Evolutionary conservation across 53 echinoderm and acorn worm species (phyloP).

Genomic region (Arbacia lixula): DNA sequence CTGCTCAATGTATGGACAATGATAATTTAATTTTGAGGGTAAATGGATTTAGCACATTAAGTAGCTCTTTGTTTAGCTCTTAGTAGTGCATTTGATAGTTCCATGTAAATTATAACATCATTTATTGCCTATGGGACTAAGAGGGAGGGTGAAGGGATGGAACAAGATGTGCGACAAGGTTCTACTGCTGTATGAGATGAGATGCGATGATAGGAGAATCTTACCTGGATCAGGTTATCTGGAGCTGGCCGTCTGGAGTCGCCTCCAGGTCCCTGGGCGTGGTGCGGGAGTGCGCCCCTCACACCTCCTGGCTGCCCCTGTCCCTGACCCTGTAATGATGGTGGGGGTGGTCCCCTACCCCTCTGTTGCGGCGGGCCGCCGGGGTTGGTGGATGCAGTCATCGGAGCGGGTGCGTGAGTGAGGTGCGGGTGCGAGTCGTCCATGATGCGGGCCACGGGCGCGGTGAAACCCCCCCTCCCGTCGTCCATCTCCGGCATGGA

Average conservation of each 20-base stretch:
- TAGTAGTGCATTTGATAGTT: too few relatives aligned
- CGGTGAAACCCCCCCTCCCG: not conserved
- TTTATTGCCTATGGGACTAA: too few relatives aligned
- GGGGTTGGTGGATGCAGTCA: not conserved
- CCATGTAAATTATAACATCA: too few relatives aligned
- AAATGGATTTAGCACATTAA: too few relatives aligned
- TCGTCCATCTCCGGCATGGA: slow-evolving; percentile 68
- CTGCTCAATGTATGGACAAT: too few relatives aligned
- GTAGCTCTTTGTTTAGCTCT: too few relatives aligned
- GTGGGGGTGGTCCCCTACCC: slow-evolving; percentile 29
- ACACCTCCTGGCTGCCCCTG: slow-evolving; percentile 36
- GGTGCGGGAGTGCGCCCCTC: slow-evolving; percentile 27
- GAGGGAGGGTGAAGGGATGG: too few relatives aligned
- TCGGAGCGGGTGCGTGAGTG: not conserved
- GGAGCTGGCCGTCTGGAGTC: too few relatives aligned
- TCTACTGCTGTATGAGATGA: too few relatives aligned
- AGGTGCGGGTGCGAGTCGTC: slow-evolving; percentile 9
- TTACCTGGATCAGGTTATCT: slow-evolving; percentile 56
- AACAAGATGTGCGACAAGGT: too few relatives aligned
- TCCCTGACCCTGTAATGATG: not conserved
- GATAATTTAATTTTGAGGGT: too few relatives aligned
- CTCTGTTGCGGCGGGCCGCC: slow-evolving; percentile 21
- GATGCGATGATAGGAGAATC: too few relatives aligned
- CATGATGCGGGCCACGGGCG: slow-evolving; percentile 21
- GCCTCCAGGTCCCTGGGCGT: slow-evolving; percentile 12